phyloP scores from a whole-genome alignment of 2,113 vertebrate genomes.

The Crotalus horridus region DNA sequence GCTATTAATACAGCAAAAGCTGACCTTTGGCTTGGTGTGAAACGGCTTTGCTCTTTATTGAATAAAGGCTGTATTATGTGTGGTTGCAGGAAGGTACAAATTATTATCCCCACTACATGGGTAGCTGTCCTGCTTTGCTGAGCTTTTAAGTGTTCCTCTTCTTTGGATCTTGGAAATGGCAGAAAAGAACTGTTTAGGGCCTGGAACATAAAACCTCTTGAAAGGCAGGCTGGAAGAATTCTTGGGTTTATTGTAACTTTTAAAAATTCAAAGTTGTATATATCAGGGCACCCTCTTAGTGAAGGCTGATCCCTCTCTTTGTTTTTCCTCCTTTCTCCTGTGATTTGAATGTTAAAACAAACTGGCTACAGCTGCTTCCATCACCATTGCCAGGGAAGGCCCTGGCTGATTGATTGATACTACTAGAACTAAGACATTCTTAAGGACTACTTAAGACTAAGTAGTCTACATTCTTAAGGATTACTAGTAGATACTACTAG shows the following conservation, averaged over 20 bases:
- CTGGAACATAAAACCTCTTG: neutral
- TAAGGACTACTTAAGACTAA: too few relatives aligned
- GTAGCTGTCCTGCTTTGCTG: slow-evolving; percentile 54
- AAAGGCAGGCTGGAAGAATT: neutral
- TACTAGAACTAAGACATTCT: neutral
- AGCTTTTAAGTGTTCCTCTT: slow-evolving; percentile 51
- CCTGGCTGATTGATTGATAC: neutral
- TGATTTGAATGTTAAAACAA: neutral
- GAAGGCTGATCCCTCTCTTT: neutral
- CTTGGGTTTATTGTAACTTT: accelerated
- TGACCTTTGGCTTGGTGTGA: slow-evolving; percentile 74
- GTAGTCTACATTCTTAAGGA: too few relatives aligned
- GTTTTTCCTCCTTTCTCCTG: neutral
- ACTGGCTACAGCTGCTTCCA: neutral
- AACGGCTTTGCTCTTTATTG: slow-evolving; percentile 75
- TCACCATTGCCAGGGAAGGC: neutral
- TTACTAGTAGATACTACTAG: too few relatives aligned
- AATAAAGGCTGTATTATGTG: slow-evolving; percentile 75
- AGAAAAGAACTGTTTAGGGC: neutral
- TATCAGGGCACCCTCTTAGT: neutral
- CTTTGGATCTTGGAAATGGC: neutral
- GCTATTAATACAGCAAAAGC: slow-evolving; percentile 78
- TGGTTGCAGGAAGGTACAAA: slow-evolving; percentile 66
- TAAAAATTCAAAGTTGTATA: neutral
- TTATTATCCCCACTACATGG: slow-evolving; percentile 61